Evolutionary conservation across 2,797 vertebrate genomes (phyloP).

Genomic region (Neosalanx taihuensis): DNA sequence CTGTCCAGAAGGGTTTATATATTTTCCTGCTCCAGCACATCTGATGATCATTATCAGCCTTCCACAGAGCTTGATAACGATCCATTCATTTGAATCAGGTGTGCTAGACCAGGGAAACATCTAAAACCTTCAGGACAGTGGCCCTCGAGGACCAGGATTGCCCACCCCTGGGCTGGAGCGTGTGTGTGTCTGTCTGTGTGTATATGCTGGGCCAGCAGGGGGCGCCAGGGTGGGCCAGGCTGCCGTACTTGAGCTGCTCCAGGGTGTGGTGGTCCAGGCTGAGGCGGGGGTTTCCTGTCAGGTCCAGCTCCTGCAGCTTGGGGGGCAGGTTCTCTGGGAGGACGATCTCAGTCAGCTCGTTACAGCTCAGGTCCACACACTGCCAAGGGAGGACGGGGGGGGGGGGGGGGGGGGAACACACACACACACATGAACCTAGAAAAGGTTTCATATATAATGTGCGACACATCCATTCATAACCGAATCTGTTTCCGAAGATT

Average conservation of each 20-base stretch:
- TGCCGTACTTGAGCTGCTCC: slow-evolving; percentile 90
- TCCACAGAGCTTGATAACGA: too few relatives aligned
- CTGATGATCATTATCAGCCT: too few relatives aligned
- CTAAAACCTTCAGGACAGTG: too few relatives aligned
- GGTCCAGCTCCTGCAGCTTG: slow-evolving; percentile 92
- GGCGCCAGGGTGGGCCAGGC: not conserved
- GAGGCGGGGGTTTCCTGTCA: slow-evolving; percentile 93
- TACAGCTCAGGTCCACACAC: slow-evolving; percentile 97
- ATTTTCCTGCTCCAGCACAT: too few relatives aligned
- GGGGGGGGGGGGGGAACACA: not conserved
- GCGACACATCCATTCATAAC: too few relatives aligned
- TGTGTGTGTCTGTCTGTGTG: slow-evolving; percentile 1
- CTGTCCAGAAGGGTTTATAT: too few relatives aligned
- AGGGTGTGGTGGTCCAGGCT: slow-evolving; percentile 91
- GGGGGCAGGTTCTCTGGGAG: slow-evolving; percentile 90
- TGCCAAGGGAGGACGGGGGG: slow-evolving; percentile 16
- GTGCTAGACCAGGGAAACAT: too few relatives aligned
- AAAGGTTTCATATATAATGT: too few relatives aligned
- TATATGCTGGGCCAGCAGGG: not conserved
- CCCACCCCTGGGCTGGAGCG: too few relatives aligned
- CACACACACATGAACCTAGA: not conserved
- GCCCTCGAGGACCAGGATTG: too few relatives aligned
- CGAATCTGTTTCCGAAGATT: too few relatives aligned
- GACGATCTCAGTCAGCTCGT: slow-evolving; percentile 87
- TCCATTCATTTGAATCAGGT: too few relatives aligned